Evolutionary conservation across 2,888 invertebrate genomes (phyloP), one percentile per base, ranked within the genome.

Genomic region (Drosophila quasianomalipes): DNA sequence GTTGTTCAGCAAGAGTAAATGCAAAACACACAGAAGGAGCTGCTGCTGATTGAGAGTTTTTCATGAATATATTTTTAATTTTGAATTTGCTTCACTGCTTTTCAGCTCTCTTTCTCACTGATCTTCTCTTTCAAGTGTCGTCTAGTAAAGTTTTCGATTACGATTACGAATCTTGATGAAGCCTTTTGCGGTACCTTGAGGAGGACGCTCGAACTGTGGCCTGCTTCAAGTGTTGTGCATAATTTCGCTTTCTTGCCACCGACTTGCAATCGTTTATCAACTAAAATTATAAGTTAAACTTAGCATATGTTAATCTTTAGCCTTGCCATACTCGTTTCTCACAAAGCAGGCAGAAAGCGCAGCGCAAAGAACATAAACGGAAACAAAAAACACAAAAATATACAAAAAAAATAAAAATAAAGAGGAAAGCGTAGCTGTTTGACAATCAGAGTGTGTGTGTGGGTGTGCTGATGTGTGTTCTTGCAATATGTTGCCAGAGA

Each of bases 231-330:
- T 70, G 55, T 69, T 63, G 64, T 72, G 80, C 79, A 72, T 76
- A 76, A 47, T 58, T 72, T 68, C 69, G 70, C 64, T 75, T 77
- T 62, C 31, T 76, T 76, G 74, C 73, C 75, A 75, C 79, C 83
- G 65, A 70, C 54, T 67, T 76, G 74, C 82, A 82, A 74, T 77
- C 69, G 73, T 76, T 77, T 76, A 75, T 65, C 62, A 61, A 64
- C 90, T 85, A 85, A 90, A 83, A 73, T 72, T 85, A 90, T 83
- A 85, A 88, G 54, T 90, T 85, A 90, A 81, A 82, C 71, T 85
- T 78, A 75, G 58, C 63, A 64, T 85, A 90, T 47, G 52, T 78
- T 85, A 76, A 72, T 30, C 68, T 66, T 70, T 87, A 89, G 69
- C 74, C 61, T 76, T 70, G 82, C 72, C 68, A 52, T 57, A 83